These are phyloP conservation scores for Serranus cabrilla DNA, from an alignment of 2,797 vertebrate species.

Conservation along the genomic window DNA sequence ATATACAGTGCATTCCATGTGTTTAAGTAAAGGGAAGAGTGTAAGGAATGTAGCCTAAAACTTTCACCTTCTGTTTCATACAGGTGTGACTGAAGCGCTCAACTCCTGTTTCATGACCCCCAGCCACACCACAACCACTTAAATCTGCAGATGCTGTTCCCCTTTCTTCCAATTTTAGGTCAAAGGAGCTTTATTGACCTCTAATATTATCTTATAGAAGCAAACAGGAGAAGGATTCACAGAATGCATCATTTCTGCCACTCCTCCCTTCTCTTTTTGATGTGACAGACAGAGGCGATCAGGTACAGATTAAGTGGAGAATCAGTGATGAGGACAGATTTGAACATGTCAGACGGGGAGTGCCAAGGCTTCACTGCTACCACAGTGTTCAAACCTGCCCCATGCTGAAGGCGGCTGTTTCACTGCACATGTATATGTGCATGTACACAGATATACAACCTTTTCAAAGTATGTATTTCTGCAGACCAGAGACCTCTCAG, in stretches of 20 bases:
- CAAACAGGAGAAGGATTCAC: constrained; percentile 1
- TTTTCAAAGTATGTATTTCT: constrained; percentile 25
- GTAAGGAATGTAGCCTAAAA: constrained; percentile 58
- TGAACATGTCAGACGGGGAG: constrained; percentile 82
- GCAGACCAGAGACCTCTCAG: constrained; percentile 23
- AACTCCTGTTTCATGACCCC: constrained; percentile 45
- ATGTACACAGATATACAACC: constrained; percentile 40
- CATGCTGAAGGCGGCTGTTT: constrained; percentile 61
- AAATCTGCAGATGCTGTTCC: constrained; percentile 21
- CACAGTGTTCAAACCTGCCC: constrained; percentile 82
- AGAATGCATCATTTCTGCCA: constrained; percentile 15
- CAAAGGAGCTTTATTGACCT: constrained; percentile 23
- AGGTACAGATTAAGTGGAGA: constrained; percentile 74
- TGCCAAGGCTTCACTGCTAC: constrained; percentile 68
- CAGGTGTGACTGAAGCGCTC: constrained; percentile 63
- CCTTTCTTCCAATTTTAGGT: constrained; percentile 18
- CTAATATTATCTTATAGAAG: background rate
- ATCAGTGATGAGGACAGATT: constrained; percentile 80
- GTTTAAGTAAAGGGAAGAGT: constrained; percentile 65
- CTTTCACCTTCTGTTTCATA: constrained; percentile 70
- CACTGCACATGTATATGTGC: constrained; percentile 37
- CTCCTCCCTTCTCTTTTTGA: constrained; percentile 49
- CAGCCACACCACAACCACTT: constrained; percentile 8
- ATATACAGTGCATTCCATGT: constrained; percentile 43
- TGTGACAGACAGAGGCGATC: constrained; percentile 72